phyloP scores from a whole-genome alignment of 23 tunicate species.

The Styela clava region DNA sequence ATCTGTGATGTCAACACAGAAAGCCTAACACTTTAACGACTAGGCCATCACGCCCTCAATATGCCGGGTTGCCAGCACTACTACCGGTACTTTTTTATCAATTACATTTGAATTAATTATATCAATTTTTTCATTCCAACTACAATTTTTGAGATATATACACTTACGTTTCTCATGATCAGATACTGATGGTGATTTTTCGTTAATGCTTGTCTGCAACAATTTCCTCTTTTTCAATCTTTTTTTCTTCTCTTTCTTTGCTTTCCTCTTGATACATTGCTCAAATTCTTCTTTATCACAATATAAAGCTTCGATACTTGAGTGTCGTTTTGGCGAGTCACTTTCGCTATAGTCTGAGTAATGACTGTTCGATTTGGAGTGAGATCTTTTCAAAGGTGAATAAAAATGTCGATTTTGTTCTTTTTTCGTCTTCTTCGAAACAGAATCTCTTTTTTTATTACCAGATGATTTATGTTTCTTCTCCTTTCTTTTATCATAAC shows the following conservation, averaged over 20 bases:
- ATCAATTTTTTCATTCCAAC: too few relatives aligned
- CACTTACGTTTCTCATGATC: not conserved
- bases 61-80: too few relatives aligned
- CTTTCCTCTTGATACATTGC: not conserved
- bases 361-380: not conserved
- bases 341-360: not conserved
- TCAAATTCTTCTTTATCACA: constrained; percentile 16
- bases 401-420: not conserved
- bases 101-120: too few relatives aligned
- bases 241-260: constrained; percentile 11
- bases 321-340: not conserved
- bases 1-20: too few relatives aligned
- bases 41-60: too few relatives aligned
- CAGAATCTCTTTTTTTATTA: not conserved
- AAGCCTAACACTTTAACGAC: too few relatives aligned
- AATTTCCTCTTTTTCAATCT: constrained; percentile 13
- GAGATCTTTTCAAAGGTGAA: not conserved
- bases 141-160: too few relatives aligned
- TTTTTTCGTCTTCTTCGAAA: not conserved
- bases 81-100: too few relatives aligned
- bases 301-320: constrained; percentile 13
- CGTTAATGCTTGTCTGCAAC: constrained; percentile 6
- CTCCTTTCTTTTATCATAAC: not conserved
- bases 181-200: not conserved
- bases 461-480: not conserved